Base-by-base conservation (phyloP, 2,797 vertebrate species). In the Poecilia picta region DNA sequence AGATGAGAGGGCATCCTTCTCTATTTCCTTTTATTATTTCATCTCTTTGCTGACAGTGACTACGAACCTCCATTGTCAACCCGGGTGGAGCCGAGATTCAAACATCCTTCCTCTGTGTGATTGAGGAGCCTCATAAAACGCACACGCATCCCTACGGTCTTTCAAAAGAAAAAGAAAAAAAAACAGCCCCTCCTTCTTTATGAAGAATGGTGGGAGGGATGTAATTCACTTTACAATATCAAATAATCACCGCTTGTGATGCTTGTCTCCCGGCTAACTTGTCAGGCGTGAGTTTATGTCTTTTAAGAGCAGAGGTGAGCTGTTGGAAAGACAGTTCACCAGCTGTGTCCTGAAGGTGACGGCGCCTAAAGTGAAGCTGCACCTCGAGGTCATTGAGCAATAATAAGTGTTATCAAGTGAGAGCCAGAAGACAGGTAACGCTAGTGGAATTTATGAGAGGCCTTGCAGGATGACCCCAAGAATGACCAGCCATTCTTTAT, bases 321-420 rank as follows among this genome's bases (percentile, higher is more conserved):
- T 49, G 85, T 53, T 15, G 74, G 75, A 78, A 80, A 76, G 79
- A 70, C 72, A 83, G 85, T 81, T 82, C 84, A 46, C 51, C n/a
- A 79, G 85, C 82, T 87, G 79, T 74, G 75, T 68, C 87, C 84
- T 59, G 77, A 82, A 89, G 90, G 89, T 81, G 84, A 89, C 71
- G 78, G 76, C 81, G 78, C 87, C 90, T 85, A 89, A 83, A 92
- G 82, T 89, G 90, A 92, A 89, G 91, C 85, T 89, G 78, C 81
- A 82, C 92, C 91, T 91, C 74, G 87, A 89, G 94, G 91, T 92
- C 88, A 84, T 86, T 90, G 92, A 90, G 90, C 91, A 91, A 85
- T 94, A 94, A 93, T 93, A 91, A 92, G 86, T 90, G 90, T 93
- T 94, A 95, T 94, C 92, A 93, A 91, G 90, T 91, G 89, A 84